Evolutionary conservation across 2,888 invertebrate species (phyloP), one percentile per base, ranked within the genome.

Genomic region (Euphydryas editha): DNA sequence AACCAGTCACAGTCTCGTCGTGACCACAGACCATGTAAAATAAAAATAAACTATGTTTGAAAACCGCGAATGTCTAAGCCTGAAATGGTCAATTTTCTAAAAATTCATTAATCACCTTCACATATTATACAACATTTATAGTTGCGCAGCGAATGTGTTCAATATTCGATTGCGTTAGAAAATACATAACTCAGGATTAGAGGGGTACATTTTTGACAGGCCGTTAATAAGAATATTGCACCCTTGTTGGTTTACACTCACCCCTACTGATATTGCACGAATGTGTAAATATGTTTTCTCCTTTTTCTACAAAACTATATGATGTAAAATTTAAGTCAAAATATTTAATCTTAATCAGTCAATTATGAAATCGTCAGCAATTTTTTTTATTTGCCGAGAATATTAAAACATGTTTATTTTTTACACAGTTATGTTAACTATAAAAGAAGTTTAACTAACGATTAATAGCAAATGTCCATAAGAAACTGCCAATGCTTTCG

Each of bases 161-260:
- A 75, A 79, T 79, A 76, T 73, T 75, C 72, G 71, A 81, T 80
- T 79, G 81, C 75, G 76, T 80, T 76, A 74, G 78, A 76, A 75
- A 73, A 81, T 77, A 77, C 79, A 82, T 84, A 79, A 83, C 81
- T 86, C 82, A 84, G 83, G 84, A 87, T 88, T 86, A 84, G 79
- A 81, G 85, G 82, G 82, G 78, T 81, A 83, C 79, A 78, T 78
- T 83, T 88, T 83, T 86, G 90, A 87, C 88, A 81, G 85, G 80
- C 79, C 84, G 86, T 89, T 90, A 90, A 90, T 91, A 89, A 88
- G 85, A 83, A 82, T 78, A 76, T 82, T 82, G 81, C 88, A 82
- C 90, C 89, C 90, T 83, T 87, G 88, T 88, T 90, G 86, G 85
- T 88, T 84, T 81, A 83, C 86, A 85, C 86, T 80, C 80, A 81